Base-by-base conservation (phyloP, 2,113 vertebrate genomes). In the Serinus canaria region DNA sequence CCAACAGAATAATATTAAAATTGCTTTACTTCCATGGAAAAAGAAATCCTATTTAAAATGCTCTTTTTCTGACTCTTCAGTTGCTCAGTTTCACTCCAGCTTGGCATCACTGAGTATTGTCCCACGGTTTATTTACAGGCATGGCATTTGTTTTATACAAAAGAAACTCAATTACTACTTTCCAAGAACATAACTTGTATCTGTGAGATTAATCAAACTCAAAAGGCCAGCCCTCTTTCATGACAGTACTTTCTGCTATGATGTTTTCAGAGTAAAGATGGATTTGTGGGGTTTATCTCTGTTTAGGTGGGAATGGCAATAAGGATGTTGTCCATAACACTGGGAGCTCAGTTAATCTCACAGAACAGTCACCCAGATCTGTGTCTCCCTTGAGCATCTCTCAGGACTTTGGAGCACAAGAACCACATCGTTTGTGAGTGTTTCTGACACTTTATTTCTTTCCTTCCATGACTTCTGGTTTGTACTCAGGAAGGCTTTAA, bases 81-180 rank as follows among this genome's bases (percentile, higher is more conserved):
- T 91, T 85, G 55, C 85, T 92, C 20, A 0, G 60, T 90, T 93
- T 72, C 33, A 44, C 47, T 77, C 33, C 63, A 92, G 31, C 50
- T 37, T 9, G 47, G 70, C 67, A 66, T 56, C 68, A 55, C 67
- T 69, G 46, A 81, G 22, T 56, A 59, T 88, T 93, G 73, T 95
- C 80, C 88, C 86, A 50, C 27, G 72, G 72, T 52, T 78, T 96
- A 68, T 92, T 93, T 89, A 93, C 78, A 83, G 75, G 15, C 60
- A 28, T 22, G 21, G 47, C 17, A 43, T 90, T 96, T 91, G 55
- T 81, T 90, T 90, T 28, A 75, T 47, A 88, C 47, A 81, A 90
- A 79, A 77, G 73, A 85, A 96, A 86, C 76, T 86, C 76, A 86
- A 86, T 96, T 90, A 83, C 27, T 83, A 14, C 39, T 86, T 94